These are phyloP conservation scores for Auanema sp. DNA, from an alignment of 2,888 invertebrate genomes.

Conservation along the genomic window DNA sequence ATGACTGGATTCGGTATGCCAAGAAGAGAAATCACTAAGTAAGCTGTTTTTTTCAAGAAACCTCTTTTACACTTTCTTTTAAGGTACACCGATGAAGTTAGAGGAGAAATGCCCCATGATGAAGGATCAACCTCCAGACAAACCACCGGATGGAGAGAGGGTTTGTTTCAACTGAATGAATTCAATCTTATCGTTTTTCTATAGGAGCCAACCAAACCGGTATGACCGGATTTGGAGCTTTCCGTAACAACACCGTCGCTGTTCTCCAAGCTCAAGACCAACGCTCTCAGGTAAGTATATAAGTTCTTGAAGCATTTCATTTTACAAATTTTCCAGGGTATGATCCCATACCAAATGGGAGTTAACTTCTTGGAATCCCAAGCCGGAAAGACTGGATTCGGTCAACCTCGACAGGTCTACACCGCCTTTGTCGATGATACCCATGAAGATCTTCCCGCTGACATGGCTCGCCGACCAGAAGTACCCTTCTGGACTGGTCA, in stretches of 20 bases:
- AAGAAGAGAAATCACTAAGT: conserved; percentile 63
- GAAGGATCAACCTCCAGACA: conserved; percentile 60
- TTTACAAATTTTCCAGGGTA: conserved; percentile 49
- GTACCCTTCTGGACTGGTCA: conserved; percentile 64
- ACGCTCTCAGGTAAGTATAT: conserved; percentile 49
- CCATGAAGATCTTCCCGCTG: conserved; percentile 63
- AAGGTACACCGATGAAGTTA: conserved; percentile 58
- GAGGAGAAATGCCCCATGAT: conserved; percentile 64
- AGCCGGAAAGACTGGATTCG: conserved; percentile 69
- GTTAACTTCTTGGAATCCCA: conserved; percentile 69
- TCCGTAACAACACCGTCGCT: conserved; percentile 63
- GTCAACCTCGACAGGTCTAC: conserved; percentile 65
- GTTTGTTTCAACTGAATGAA: conserved; percentile 21
- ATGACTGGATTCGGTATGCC: conserved; percentile 64
- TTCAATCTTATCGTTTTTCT: conserved; percentile 10
- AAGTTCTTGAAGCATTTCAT: conserved; percentile 20
- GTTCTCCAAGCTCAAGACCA: conserved; percentile 58
- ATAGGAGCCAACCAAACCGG: conserved; percentile 60
- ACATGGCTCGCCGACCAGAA: conserved; percentile 61
- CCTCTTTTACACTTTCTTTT: neutral
- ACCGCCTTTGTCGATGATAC: conserved; percentile 63
- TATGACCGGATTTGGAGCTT: conserved; percentile 64
- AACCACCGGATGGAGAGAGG: conserved; percentile 64
- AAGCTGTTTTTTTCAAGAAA: conserved; percentile 12
- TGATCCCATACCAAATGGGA: conserved; percentile 69